Conservation (phyloP, 2,113 vertebrate genomes). For the Typhlomys cinereus region DNA sequence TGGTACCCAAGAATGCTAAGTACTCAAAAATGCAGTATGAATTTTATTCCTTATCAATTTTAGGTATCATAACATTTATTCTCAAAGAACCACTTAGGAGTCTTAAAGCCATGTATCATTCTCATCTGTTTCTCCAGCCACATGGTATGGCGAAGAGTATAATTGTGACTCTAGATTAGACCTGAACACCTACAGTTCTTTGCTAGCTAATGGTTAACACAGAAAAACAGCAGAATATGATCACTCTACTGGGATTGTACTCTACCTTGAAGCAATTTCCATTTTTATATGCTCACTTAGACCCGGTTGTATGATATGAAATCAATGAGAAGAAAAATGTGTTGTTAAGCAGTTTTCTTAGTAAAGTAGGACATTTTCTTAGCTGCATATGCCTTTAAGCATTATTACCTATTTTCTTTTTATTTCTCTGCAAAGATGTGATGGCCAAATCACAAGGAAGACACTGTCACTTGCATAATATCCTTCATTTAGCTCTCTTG, state of each 20-base stretch:
- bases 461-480: slow-evolving; percentile 18
- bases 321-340: slow-evolving; percentile 59
- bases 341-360: slow-evolving; percentile 40
- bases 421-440: slow-evolving; percentile 62
- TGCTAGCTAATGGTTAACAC: slow-evolving; percentile 48
- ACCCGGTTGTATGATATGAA: slow-evolving; percentile 51
- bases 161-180: background rate
- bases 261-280: slow-evolving; percentile 66
- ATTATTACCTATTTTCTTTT: slow-evolving; percentile 47
- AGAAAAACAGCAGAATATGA: slow-evolving; percentile 42
- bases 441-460: slow-evolving; percentile 45
- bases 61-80: background rate
- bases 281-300: slow-evolving; percentile 66
- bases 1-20: background rate
- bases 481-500: slow-evolving; percentile 27
- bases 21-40: background rate
- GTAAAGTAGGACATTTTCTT: slow-evolving; percentile 40
- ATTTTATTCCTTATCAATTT: slow-evolving; percentile 4
- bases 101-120: background rate
- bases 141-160: background rate
- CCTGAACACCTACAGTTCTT: background rate
- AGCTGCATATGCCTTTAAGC: slow-evolving; percentile 27
- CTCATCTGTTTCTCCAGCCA: background rate
- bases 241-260: background rate
- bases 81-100: background rate